Base-by-base conservation (phyloP, 2,888 invertebrate genomes). In the Dryadula phaetusa region DNA sequence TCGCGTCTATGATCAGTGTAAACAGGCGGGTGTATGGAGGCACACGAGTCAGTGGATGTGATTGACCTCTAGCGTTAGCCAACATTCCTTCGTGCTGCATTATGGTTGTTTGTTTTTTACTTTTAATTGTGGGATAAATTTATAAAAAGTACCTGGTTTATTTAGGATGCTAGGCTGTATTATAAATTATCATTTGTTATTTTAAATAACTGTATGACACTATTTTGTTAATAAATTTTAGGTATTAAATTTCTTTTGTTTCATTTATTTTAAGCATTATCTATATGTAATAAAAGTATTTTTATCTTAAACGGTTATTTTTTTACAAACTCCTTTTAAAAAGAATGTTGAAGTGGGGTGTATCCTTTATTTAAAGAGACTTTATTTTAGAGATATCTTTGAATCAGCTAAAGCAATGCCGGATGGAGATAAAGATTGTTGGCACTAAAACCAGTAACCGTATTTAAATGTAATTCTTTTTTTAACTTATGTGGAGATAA, bases 211-310 rank as follows among this genome's bases (percentile, higher is more conserved):
- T 87, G 88, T 91, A 91, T 88, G 92, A 92, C 91, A 91, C 86
- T 92, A 92, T 92, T 92, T 92, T 92, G 92, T 92, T 92, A 90
- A 90, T 92, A 92, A 92, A 92, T 91, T 91, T 89, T 89, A 91
- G 91, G 88, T 91, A 91, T 88, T 88, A 79, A 79, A 70, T 75
- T 69, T 47, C 70, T 78, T 47, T 79, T 73, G 81, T 87, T 87
- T 86, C 72, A 82, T 87, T 87, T 74, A 64, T 62, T 22, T 37
- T 49, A 62, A 62, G 47, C 62, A 34, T 47, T 62, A 10, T 62
- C 28, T 46, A 46, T 46, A 46, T 60, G 60, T 44, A 60, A 46
- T 60, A 60, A 69, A 68, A 69, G 44, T 69, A 69, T 66, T 69
- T 69, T 69, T 56, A 69, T 66, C 69, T 42, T 56, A 62, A 56